Evolutionary conservation across 2,888 invertebrate species (phyloP).

Genomic region (Silvanus unidentatus): DNA sequence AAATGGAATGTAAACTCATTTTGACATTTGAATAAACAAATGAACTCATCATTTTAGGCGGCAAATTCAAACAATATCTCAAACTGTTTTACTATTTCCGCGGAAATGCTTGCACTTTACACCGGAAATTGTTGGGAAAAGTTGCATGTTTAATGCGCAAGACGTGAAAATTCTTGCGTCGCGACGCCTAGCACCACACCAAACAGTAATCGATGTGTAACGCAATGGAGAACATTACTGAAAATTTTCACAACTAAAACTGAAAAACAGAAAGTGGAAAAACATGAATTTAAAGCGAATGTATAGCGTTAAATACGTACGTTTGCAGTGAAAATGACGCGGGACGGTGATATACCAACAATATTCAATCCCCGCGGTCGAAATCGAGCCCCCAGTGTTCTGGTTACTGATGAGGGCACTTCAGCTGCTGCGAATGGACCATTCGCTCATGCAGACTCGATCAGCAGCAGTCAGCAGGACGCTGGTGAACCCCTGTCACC

Average conservation of each 20-base stretch:
- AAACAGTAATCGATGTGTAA: constrained; percentile 16
- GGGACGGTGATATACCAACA: constrained; percentile 64
- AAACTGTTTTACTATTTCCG: too few species aligned
- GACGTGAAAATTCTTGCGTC: constrained; percentile 11
- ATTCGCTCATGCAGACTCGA: constrained; percentile 41
- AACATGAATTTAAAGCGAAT: too few species aligned
- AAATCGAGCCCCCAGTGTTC: constrained; percentile 40
- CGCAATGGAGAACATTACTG: constrained; percentile 1
- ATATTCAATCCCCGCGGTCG: constrained; percentile 64
- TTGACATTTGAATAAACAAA: constrained; percentile 19
- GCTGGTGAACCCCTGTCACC: constrained; percentile 43
- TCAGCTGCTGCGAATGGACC: constrained; percentile 37
- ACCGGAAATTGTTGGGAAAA: too few species aligned
- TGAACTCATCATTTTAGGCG: background rate
- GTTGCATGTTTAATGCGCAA: too few species aligned
- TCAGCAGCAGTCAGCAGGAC: constrained; percentile 38
- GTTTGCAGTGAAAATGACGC: constrained; percentile 16
- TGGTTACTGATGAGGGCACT: constrained; percentile 41
- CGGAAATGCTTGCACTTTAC: too few species aligned
- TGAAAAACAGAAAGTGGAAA: too few species aligned
- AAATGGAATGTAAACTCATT: constrained; percentile 37
- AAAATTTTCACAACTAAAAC: too few species aligned
- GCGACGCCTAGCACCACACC: constrained; percentile 8
- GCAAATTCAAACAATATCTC: too few species aligned
- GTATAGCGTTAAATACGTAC: too few species aligned